Evolutionary conservation across 2,888 invertebrate species (phyloP), one percentile per base, ranked within the genome.

Genomic region (Zygogramma bicolorata): DNA sequence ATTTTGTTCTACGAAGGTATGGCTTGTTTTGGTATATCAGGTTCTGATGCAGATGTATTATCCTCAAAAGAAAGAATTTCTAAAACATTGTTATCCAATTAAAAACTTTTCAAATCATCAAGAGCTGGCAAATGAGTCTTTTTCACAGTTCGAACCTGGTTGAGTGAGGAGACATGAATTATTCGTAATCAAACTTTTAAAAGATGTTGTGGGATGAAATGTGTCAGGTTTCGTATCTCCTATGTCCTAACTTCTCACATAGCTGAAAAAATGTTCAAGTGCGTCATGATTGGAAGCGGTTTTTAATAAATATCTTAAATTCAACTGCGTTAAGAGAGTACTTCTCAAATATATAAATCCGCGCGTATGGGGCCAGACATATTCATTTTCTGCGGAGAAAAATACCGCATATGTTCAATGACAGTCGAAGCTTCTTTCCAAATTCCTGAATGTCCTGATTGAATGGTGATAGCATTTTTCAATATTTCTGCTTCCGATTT

Each of bases 401-500:
- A 75, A 63, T 68, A 76, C 31, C 70, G 71, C 77, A 75, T 77
- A 18, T 60, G 42, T 4, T 49, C 8, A 7, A 75, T 18, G 15
- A 73, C 29, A 34, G 46, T 34, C 8, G 72, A 15, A 15, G 75
- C 46, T 22, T 71, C 42, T 29, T 38, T 22, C 75, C 77, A 77
- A 74, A 75, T 75, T 15, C 46, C 57, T 65, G 59, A 40, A 70
- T 75, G 77, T 7, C 7, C 8, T 7, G 75, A 74, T n/a, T 65
- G 66, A n/a, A 3, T 38, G 5, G 66, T 65, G 8, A 75, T 67
- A 20, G 65, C 25, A 10, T 58, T 15, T 68, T 75, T 77, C n/a
- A 75, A 57, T 31, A 66, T 70, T 67, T 77, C 75, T 6, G 63
- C 72, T 42, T 46, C 29, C 3, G 57, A 15, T 62, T 65, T 73